Percentiles rank a stretch among this genome's conserved stretches.
phyloP scores from a whole-genome alignment of 1,140 invertebrate genomes.

The Triops cancriformis region DNA sequence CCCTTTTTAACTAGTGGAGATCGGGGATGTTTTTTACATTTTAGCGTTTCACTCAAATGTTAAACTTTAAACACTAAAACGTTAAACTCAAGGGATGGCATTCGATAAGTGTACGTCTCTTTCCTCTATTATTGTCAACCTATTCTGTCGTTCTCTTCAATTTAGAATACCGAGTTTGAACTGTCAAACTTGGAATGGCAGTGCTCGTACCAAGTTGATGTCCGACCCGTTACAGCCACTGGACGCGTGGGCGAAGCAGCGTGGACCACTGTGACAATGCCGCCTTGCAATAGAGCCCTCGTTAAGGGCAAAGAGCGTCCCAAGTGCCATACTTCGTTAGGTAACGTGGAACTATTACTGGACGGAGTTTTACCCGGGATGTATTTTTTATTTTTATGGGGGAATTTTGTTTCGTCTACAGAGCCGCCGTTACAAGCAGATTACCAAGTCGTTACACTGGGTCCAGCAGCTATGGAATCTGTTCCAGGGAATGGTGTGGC shows the following conservation, averaged over 20 bases:
- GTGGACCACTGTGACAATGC: neutral
- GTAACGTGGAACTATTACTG: neutral
- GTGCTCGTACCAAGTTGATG: neutral
- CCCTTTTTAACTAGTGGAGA: too few relatives aligned
- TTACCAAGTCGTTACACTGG: neutral
- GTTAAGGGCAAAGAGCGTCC: neutral
- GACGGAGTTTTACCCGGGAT: neutral
- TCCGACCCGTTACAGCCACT: neutral
- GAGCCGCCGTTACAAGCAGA: neutral
- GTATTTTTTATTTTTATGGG: neutral
- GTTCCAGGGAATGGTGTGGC: neutral
- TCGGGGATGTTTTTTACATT: too few relatives aligned
- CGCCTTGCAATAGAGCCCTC: neutral
- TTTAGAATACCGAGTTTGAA: conserved; percentile 2
- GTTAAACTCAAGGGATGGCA: too few relatives aligned
- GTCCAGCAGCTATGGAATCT: neutral
- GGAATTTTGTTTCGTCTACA: neutral
- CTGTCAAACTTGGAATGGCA: neutral
- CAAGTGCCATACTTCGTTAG: neutral
- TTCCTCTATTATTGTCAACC: neutral
- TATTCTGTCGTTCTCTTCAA: neutral
- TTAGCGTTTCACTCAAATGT: too few relatives aligned
- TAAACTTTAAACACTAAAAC: too few relatives aligned
- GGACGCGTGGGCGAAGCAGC: neutral
- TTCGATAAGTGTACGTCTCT: too few relatives aligned